Evolutionary conservation across 2,888 invertebrate genomes (phyloP).

Genomic region (Pedicia rivosa): DNA sequence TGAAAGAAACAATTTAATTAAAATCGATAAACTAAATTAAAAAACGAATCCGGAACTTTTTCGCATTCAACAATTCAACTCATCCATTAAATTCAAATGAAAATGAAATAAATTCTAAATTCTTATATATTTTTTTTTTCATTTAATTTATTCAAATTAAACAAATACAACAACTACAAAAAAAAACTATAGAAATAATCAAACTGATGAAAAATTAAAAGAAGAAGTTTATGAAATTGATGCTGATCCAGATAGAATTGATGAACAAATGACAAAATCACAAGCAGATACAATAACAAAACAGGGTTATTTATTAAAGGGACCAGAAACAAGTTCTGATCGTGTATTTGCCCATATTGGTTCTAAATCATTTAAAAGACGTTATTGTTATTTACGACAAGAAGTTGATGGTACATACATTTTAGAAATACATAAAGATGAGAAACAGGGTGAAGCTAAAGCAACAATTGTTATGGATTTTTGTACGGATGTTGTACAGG

Average conservation of each 20-base stretch:
- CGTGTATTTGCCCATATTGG: constrained; percentile 83
- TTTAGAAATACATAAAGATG: constrained; percentile 84
- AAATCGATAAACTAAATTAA: no score
- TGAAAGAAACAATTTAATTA: no score
- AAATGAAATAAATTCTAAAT: constrained; percentile 12
- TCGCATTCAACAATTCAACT: no score
- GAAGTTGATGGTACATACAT: constrained; percentile 86
- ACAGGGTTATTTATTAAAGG: constrained; percentile 81
- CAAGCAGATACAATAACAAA: constrained; percentile 68
- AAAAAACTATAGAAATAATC: constrained; percentile 16
- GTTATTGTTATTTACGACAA: constrained; percentile 76
- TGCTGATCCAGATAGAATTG: constrained; percentile 65
- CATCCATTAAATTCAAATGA: no score
- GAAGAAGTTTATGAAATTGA: constrained; percentile 86
- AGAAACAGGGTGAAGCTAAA: constrained; percentile 79
- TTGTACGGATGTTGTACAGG: constrained; percentile 76
- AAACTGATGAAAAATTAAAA: constrained; percentile 42
- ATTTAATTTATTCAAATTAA: constrained; percentile 6
- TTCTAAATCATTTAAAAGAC: constrained; percentile 82
- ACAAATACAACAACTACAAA: no score
- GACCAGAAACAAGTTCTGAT: constrained; percentile 80
- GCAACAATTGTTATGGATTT: constrained; percentile 88
- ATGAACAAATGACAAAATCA: constrained; percentile 44
- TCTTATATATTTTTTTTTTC: constrained; percentile 5
- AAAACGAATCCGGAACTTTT: no score